Evolutionary conservation across 2,113 vertebrate species (phyloP).

Genomic region (Mesocricetus auratus): DNA sequence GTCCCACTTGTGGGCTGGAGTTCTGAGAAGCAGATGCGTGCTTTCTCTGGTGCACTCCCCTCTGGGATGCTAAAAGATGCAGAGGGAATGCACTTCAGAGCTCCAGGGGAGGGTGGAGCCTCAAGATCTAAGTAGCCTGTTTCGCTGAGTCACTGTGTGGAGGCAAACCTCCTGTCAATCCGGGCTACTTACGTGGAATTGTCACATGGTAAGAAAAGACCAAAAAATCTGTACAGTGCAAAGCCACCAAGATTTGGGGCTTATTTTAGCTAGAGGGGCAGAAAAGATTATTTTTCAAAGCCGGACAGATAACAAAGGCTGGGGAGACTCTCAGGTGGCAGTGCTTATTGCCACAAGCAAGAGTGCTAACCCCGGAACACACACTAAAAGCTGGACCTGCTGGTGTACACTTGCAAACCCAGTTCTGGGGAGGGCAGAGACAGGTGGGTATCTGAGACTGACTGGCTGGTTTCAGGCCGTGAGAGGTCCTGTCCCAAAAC

Average conservation of each 20-base stretch:
- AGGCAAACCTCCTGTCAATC: not conserved
- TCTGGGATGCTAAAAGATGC: not conserved
- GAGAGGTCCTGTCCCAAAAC: not conserved
- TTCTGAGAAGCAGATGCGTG: slow-evolving; percentile 2
- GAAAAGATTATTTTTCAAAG: not conserved
- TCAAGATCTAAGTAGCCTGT: not conserved
- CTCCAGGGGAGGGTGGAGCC: not conserved
- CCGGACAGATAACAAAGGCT: not conserved
- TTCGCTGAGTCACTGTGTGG: not conserved
- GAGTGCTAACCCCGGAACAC: not conserved
- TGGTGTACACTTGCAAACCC: not conserved
- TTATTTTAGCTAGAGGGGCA: not conserved
- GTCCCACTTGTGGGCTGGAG: not conserved
- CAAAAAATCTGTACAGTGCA: not conserved
- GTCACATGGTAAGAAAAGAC: not conserved
- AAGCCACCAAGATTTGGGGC: not conserved
- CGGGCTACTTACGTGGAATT: not conserved
- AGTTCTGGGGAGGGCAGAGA: no score
- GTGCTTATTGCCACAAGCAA: not conserved
- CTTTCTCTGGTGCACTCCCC: not conserved
- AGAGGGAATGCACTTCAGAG: not conserved
- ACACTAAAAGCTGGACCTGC: not conserved
- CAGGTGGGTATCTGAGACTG: not conserved
- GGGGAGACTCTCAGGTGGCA: not conserved
- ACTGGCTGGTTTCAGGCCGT: not conserved